Conservation (phyloP, 2,888 invertebrate species). For the Cordilura impudica region DNA sequence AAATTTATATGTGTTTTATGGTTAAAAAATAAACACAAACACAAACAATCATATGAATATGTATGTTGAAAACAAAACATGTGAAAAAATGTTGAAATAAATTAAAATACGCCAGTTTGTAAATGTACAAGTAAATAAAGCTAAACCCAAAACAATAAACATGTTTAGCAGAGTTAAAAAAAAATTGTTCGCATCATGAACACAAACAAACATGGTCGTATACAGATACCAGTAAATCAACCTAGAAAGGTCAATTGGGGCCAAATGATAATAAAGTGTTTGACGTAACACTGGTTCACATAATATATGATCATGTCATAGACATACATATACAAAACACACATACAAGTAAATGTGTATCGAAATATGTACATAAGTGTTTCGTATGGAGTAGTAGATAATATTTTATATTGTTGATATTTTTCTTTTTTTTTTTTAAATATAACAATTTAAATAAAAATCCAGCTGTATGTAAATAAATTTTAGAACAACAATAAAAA, state of each 20-base stretch:
- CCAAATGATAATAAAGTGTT: neutral
- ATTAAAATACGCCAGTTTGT: neutral
- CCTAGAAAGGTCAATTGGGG: conserved; percentile 7
- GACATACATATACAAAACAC: neutral
- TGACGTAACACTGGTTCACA: neutral
- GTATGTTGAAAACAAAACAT: neutral
- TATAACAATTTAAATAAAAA: too few species aligned
- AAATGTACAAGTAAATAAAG: neutral
- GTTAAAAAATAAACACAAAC: too few species aligned
- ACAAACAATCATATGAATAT: too few species aligned
- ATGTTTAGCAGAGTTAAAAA: neutral
- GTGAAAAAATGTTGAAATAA: neutral
- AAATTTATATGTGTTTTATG: too few species aligned
- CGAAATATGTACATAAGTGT: too few species aligned
- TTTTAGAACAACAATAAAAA: too few species aligned
- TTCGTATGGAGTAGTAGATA: too few species aligned
- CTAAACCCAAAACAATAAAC: conserved; percentile 2
- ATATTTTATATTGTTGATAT: too few species aligned
- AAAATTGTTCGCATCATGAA: neutral
- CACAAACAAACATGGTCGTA: neutral
- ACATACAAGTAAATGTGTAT: too few species aligned
- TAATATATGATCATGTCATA: neutral
- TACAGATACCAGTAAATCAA: neutral
- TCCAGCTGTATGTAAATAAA: too few species aligned
- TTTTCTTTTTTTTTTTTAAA: too few species aligned